A percentile compares a stretch with the other conserved stretches of the same genome.
These are phyloP conservation scores for Osmerus mordax DNA, from an alignment of 2,113 vertebrate genomes.

Conservation along the genomic window DNA sequence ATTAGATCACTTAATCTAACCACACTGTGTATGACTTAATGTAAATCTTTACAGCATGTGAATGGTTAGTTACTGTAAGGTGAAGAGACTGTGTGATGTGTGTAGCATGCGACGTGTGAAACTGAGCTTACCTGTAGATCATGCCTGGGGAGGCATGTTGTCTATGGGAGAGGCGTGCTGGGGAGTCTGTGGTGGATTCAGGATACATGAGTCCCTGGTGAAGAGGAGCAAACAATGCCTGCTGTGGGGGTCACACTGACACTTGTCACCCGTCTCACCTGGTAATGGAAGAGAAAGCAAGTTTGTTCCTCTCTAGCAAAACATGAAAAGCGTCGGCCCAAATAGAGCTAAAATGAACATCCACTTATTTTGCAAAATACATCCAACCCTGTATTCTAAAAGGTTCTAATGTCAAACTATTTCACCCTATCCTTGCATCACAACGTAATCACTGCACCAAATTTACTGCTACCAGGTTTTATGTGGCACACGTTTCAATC, in stretches of 20 bases:
- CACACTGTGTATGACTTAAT: too few relatives aligned
- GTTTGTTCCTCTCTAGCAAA: not conserved
- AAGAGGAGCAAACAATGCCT: slow-evolving; percentile 10
- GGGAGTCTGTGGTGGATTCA: slow-evolving; percentile 86
- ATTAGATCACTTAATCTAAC: too few relatives aligned
- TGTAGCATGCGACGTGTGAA: not conserved
- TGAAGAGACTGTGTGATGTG: not conserved
- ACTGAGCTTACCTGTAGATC: slow-evolving; percentile 80
- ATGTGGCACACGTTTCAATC: too few relatives aligned
- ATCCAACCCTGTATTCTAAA: too few relatives aligned
- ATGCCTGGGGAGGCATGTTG: slow-evolving; percentile 87
- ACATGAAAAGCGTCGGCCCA: not conserved
- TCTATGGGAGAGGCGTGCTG: slow-evolving; percentile 81
- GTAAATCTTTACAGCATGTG: not conserved
- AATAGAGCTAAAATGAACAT: not conserved
- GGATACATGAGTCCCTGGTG: slow-evolving; percentile 82
- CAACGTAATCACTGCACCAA: not conserved
- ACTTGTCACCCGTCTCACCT: slow-evolving; percentile 29
- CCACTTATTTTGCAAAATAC: not conserved
- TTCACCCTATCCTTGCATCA: not conserved
- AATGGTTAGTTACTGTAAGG: not conserved
- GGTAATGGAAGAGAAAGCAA: not conserved
- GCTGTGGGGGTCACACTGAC: slow-evolving; percentile 24
- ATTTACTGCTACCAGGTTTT: not conserved
- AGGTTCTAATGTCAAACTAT: not conserved